These are phyloP conservation scores for Cabera pusaria DNA, from an alignment of 2,888 invertebrate genomes.

Conservation along the genomic window DNA sequence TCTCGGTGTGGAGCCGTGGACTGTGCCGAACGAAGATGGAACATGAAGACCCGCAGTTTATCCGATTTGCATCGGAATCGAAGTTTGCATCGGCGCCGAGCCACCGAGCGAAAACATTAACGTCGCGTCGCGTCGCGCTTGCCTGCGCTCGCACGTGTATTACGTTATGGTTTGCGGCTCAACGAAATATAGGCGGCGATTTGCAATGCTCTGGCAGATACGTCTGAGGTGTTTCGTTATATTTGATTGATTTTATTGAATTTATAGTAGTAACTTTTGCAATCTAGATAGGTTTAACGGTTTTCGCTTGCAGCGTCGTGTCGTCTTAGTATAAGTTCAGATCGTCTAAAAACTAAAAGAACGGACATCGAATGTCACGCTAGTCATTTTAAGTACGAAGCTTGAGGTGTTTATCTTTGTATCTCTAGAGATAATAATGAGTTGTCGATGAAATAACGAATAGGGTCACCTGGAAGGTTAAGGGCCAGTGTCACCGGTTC, in stretches of 20 bases:
- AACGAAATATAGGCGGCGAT: constrained; percentile 15
- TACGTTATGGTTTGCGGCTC: constrained; percentile 22
- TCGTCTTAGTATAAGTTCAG: too few relatives aligned
- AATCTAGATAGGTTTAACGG: constrained; percentile 4
- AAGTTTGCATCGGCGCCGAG: constrained; percentile 38
- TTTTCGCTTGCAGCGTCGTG: constrained; percentile 6
- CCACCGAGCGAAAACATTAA: constrained; percentile 24
- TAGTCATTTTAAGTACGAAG: too few relatives aligned
- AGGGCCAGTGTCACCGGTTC: too few relatives aligned
- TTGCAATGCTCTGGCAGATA: constrained; percentile 17
- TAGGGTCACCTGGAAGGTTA: too few relatives aligned
- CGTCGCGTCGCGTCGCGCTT: constrained; percentile 19
- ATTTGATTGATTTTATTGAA: constrained; percentile 27
- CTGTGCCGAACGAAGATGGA: constrained; percentile 33
- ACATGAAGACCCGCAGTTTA: constrained; percentile 35
- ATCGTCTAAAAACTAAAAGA: too few relatives aligned
- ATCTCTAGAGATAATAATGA: too few relatives aligned
- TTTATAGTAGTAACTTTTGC: constrained; percentile 5
- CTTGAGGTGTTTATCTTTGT: too few relatives aligned
- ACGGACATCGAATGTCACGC: too few relatives aligned
- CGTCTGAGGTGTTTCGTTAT: constrained; percentile 16
- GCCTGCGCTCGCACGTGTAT: constrained; percentile 25
- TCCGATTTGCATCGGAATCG: constrained; percentile 46
- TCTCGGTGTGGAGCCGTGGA: neutral
- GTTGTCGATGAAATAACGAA: too few relatives aligned